Base-by-base conservation (phyloP, 1,140 invertebrate genomes). In the Ostrea edulis region DNA sequence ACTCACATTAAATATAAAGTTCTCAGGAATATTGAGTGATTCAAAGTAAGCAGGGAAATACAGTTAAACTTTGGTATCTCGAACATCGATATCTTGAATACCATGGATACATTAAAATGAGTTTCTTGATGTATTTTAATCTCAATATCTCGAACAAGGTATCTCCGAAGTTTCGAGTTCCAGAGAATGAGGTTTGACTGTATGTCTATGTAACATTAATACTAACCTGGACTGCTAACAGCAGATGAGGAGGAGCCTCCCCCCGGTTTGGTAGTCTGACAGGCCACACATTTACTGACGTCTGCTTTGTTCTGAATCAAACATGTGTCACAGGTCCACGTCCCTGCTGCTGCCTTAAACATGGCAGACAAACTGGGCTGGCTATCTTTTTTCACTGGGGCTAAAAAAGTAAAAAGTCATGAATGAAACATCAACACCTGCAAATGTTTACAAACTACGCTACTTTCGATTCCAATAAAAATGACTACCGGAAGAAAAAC, bases 241-340 rank as follows among this genome's bases (percentile, higher is more conserved):
- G 25, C 22, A 14, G 68, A 35, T 9, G 22, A 29, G 7, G 68
- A 77, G 14, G 68, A 8, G 12, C 68, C 68, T 77, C 83, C 54
- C 20, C 90, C 94, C 54, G 97, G 96, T 92, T 96, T 97, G 0
- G 96, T 93, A 51, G 96, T 94, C 89, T 96, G 95, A 94, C 97
- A 97, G 14, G 96, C 96, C 8, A 96, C 95, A 95, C 97, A 97
- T 88, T 96, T 97, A 8, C 90, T 90, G 25, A 94, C 94, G 11
- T 94, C 94, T 22, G 94, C 91, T 77, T 96, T 96, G 94, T 97
- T 97, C 82, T 95, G 94, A 3, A 97, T 95, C 95, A 96, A 95
- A 94, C 97, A 97, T 77, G 94, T 95, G 11, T 94, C 91, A 94
- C 97, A 97, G 86, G 96, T 96, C 97, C 97, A 97, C 85, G 95